These are phyloP conservation scores for Ennomos erosarius DNA, from an alignment of 2,888 invertebrate species.

Conservation along the genomic window DNA sequence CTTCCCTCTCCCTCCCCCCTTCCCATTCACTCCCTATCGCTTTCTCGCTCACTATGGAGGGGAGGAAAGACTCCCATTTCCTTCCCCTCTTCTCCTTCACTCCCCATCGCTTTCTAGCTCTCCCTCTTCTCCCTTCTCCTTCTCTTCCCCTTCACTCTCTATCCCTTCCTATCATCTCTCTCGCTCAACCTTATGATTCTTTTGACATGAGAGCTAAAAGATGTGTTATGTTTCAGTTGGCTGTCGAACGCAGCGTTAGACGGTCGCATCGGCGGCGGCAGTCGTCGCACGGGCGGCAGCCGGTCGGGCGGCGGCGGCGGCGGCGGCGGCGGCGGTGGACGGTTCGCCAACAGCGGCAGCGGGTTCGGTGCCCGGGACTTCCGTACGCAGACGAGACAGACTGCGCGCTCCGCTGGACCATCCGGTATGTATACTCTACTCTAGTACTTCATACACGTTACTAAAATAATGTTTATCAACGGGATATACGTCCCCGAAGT, in stretches of 20 bases:
- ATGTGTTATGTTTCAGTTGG: constrained; percentile 61
- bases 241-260: constrained; percentile 88
- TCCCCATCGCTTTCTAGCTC: too few relatives aligned
- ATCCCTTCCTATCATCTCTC: too few relatives aligned
- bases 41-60: too few relatives aligned
- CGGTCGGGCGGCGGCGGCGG: constrained; percentile 78
- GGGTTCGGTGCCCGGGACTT: constrained; percentile 82
- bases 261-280: constrained; percentile 88
- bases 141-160: too few relatives aligned
- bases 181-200: background rate
- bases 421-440: constrained; percentile 51
- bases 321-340: constrained; percentile 50
- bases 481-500: too few relatives aligned
- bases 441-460: too few relatives aligned
- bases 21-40: too few relatives aligned
- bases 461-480: too few relatives aligned
- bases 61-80: too few relatives aligned
- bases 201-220: background rate
- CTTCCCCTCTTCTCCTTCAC: too few relatives aligned
- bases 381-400: constrained; percentile 73
- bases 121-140: too few relatives aligned
- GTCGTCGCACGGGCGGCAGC: constrained; percentile 84
- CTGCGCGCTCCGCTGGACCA: constrained; percentile 73
- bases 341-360: constrained; percentile 56
- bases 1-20: too few relatives aligned